These are phyloP conservation scores for Drosophila meridionalis DNA, from an alignment of 2,888 invertebrate genomes.

Conservation along the genomic window DNA sequence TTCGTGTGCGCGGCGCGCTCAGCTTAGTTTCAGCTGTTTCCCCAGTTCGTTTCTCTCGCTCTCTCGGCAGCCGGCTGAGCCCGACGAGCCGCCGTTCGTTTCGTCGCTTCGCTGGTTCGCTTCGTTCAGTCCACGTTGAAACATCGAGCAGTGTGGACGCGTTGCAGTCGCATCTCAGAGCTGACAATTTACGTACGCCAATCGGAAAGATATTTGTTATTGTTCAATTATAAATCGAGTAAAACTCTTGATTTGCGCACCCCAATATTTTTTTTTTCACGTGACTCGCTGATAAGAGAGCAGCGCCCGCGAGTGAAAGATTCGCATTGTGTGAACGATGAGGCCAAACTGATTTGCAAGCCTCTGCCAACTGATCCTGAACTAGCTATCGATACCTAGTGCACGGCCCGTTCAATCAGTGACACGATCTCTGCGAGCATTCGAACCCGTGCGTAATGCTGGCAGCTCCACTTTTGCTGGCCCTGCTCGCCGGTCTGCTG, in stretches of 20 bases:
- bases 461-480: conserved; percentile 16
- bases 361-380: conserved; percentile 21
- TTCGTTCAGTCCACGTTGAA: conserved; percentile 50
- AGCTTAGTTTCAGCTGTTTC: conserved; percentile 30
- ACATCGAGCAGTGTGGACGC: conserved; percentile 47
- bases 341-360: conserved; percentile 34
- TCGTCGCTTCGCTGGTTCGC: conserved; percentile 5
- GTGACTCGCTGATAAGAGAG: conserved; percentile 29
- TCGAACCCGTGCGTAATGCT: conserved; percentile 18
- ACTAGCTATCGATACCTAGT: background rate
- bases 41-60: background rate
- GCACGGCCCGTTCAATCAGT: background rate
- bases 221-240: conserved; percentile 4
- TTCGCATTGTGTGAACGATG: conserved; percentile 30
- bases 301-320: conserved; percentile 17
- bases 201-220: conserved; percentile 10
- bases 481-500: conserved; percentile 16
- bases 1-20: conserved; percentile 20
- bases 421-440: background rate
- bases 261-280: conserved; percentile 44
- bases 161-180: conserved; percentile 19
- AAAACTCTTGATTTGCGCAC: background rate
- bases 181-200: conserved; percentile 6
- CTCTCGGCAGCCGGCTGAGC: conserved; percentile 1
- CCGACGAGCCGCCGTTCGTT: conserved; percentile 12